Base-by-base conservation (phyloP, 2,797 vertebrate genomes). In the Podarcis siculus region DNA sequence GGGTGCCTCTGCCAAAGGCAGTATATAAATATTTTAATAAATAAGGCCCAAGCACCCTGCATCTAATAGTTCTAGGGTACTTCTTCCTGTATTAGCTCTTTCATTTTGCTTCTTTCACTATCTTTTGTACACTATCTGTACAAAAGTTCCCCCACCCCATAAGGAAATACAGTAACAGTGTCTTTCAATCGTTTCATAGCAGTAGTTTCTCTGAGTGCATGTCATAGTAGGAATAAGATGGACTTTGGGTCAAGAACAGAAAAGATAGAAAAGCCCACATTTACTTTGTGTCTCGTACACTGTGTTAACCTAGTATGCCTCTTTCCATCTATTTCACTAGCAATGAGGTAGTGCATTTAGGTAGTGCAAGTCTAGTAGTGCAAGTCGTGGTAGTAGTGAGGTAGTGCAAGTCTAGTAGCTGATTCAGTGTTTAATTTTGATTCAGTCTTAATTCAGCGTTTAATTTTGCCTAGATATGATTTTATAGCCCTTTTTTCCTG, bases 401-500 rank as follows among this genome's bases (percentile, higher is more conserved):
- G n/a, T 72, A 32, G n/a, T n/a, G n/a, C n/a, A 13, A 67, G 45
- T 39, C 9, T 45, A 72, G 39, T 27, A 13, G 15, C 42, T 82
- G 21, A 71, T 87, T 45, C 58, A 9, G 5, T 32, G 7, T 77
- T 87, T 58, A 81, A 15, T 3, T 61, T 72, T 71, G 58, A 39
- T 39, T 39, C 39, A 39, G 39, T 39, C 3, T 39, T 35, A n/a
- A 71, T 87, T 49, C 58, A 10, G 3, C 27, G 7, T 78, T 87
- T 61, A 81, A 17, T 3, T 64, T 72, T 72, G 61, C 32, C 42
- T 88, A 69, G 32, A 27, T 72, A 58, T 23, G 6, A 25, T 58
- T 84, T 73, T 84, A 79, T 49, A 84, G 58, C 35, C 92, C 83
- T 92, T 42, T 86, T 89, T 82, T 49, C 86, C 39, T 93, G 83